A percentile compares a stretch with the other conserved stretches of the same genome.
Conservation (phyloP, 2,797 vertebrate species). For the Strix occidentalis region DNA sequence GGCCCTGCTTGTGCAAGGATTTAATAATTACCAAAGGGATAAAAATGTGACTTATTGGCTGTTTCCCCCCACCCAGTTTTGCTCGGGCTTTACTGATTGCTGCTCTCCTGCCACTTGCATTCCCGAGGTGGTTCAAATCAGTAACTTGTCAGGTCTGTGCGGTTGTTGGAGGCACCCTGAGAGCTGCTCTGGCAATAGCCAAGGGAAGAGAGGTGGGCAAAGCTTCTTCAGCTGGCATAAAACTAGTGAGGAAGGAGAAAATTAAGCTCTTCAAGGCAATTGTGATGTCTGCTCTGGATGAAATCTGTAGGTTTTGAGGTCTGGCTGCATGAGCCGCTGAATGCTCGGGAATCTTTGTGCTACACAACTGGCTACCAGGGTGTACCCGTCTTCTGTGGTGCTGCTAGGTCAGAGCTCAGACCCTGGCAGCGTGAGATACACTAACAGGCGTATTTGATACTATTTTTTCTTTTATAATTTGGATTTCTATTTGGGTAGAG, state of each 20-base stretch:
- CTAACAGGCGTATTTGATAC: rapidly evolving
- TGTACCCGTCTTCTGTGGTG: background rate
- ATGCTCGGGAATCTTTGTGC: rapidly evolving
- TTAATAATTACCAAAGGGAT: background rate
- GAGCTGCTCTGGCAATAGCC: background rate
- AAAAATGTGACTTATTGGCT: background rate
- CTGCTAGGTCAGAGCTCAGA: background rate
- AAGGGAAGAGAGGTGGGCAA: background rate
- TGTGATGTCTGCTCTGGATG: background rate
- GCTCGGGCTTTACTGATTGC: background rate
- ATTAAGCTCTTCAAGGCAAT: background rate
- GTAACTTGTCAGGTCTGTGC: rapidly evolving
- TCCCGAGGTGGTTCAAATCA: background rate
- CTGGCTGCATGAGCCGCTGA: background rate
- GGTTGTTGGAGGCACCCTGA: background rate
- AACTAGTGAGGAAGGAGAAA: background rate
- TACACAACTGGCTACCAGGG: rapidly evolving
- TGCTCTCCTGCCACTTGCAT: background rate
- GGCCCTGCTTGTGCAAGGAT: conserved; percentile 26
- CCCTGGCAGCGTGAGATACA: rapidly evolving
- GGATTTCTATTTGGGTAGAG: background rate
- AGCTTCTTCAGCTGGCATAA: background rate
- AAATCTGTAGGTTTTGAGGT: background rate
- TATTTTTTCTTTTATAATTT: background rate
- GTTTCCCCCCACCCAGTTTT: rapidly evolving